These are phyloP conservation scores for Oligia strigilis DNA, from an alignment of 2,888 invertebrate genomes.

Conservation along the genomic window DNA sequence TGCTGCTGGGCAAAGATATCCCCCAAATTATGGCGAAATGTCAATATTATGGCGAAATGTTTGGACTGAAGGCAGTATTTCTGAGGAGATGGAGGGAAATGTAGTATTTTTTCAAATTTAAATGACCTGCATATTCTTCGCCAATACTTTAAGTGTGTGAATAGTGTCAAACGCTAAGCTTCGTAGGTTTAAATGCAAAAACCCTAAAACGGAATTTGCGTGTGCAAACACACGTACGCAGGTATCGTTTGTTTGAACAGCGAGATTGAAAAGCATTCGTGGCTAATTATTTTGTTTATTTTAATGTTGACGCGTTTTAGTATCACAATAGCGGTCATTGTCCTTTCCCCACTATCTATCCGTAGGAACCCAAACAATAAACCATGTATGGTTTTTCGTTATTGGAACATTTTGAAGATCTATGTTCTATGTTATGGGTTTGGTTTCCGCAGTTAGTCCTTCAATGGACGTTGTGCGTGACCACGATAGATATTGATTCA, in stretches of 20 bases:
- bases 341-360: no score
- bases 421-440: no score
- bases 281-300: background rate
- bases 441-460: no score
- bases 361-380: no score
- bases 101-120: background rate
- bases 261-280: slow-evolving; percentile 32
- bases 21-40: background rate
- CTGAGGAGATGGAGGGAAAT: background rate
- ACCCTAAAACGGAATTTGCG: slow-evolving; percentile 1
- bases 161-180: background rate
- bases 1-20: no score
- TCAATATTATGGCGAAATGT: background rate
- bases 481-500: no score
- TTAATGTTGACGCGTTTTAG: no score
- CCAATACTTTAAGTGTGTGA: background rate
- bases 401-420: no score
- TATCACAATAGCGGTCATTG: no score
- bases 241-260: slow-evolving; percentile 11
- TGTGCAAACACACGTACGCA: slow-evolving; percentile 5
- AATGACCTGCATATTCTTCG: background rate
- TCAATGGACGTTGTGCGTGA: no score
- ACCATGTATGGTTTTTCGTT: no score
- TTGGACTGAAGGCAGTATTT: background rate
- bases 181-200: background rate